A percentile compares a stretch with the other conserved stretches of the same genome.
Evolutionary conservation across 1,140 invertebrate genomes (phyloP).

Genomic region (Rhagoletis zephyria): DNA sequence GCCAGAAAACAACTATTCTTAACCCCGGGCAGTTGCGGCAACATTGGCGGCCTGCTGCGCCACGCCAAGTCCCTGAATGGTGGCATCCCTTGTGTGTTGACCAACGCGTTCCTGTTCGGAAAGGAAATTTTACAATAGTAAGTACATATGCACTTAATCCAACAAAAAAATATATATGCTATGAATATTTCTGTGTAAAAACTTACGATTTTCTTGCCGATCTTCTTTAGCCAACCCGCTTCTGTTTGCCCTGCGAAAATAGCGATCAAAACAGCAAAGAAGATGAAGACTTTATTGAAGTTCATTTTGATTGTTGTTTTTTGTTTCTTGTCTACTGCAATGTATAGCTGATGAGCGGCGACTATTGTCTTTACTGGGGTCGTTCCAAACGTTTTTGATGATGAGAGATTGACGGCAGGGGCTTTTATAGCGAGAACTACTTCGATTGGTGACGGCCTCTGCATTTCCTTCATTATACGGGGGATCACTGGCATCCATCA

Average conservation of each 20-base stretch:
- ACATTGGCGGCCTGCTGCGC: conserved; percentile 68
- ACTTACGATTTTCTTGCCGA: conserved; percentile 69
- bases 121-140: neutral
- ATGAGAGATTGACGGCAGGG: neutral
- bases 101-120: conserved; percentile 63
- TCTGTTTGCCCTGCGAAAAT: conserved; percentile 64
- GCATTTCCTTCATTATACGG: neutral
- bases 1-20: neutral
- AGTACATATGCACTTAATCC: neutral
- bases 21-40: conserved; percentile 63
- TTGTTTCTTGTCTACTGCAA: too few relatives aligned
- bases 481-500: neutral
- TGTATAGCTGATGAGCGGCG: neutral
- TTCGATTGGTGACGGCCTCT: neutral
- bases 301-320: conserved; percentile 62
- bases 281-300: conserved; percentile 66
- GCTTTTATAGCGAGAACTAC: neutral
- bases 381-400: neutral
- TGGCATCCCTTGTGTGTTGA: conserved; percentile 66
- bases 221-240: conserved; percentile 66
- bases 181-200: neutral
- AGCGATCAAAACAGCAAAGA: conserved; percentile 65
- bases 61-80: conserved; percentile 63
- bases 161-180: neutral
- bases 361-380: neutral